Conservation (phyloP, 2,797 vertebrate species). For the Syndactyla subalaris region DNA sequence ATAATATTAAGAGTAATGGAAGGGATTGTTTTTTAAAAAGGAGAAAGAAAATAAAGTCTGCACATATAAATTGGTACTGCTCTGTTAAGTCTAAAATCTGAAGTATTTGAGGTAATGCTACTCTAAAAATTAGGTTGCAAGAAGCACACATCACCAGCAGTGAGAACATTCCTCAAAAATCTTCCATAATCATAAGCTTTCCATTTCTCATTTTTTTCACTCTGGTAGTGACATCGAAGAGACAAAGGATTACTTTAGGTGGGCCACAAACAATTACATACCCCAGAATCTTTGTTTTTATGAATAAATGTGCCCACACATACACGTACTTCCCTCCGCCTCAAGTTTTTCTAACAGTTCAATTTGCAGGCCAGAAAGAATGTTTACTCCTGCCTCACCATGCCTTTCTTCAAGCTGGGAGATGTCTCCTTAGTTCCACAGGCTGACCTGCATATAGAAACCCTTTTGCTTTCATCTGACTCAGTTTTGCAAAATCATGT, state of each 20-base stretch:
- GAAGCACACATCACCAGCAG: background rate
- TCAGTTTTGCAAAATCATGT: background rate
- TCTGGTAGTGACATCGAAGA: background rate
- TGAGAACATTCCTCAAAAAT: background rate
- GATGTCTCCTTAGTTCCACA: background rate
- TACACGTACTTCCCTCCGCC: accelerated
- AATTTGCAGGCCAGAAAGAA: background rate
- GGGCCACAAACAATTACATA: background rate
- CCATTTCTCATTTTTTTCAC: background rate
- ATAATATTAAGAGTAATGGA: background rate
- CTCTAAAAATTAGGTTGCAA: background rate
- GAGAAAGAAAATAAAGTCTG: background rate
- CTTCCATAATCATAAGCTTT: background rate
- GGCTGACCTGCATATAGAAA: background rate
- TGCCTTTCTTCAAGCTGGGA: background rate
- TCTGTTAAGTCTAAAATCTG: background rate
- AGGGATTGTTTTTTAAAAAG: background rate
- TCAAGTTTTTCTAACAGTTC: background rate
- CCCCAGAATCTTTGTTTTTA: background rate
- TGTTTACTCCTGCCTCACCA: background rate
- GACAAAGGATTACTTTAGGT: background rate
- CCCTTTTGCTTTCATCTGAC: background rate
- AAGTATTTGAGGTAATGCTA: background rate
- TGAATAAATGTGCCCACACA: background rate
- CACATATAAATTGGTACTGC: background rate